Evolutionary conservation across 2,797 vertebrate genomes (phyloP).

Genomic region (Oreochromis mossambicus): DNA sequence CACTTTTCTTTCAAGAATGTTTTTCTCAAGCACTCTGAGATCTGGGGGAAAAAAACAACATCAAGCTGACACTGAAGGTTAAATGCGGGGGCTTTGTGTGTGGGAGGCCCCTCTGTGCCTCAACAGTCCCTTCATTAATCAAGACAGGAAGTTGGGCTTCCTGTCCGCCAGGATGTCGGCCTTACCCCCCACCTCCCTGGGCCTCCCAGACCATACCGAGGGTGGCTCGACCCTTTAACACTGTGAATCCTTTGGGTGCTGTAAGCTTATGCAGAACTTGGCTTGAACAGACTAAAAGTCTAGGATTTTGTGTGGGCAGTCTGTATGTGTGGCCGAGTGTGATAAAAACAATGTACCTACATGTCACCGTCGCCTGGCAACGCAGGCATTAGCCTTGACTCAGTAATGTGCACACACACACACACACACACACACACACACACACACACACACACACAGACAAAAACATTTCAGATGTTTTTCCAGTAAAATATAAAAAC

Average conservation of each 20-base stretch:
- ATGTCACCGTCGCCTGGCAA: slow-evolving; percentile 72
- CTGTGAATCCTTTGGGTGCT: slow-evolving; percentile 55
- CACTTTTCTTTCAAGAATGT: background rate
- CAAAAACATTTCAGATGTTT: background rate
- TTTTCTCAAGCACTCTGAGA: slow-evolving; percentile 2
- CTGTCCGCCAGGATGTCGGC: slow-evolving; percentile 65
- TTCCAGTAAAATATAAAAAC: background rate
- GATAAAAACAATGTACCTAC: slow-evolving; percentile 63
- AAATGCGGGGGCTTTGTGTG: slow-evolving; percentile 52
- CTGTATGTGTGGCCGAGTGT: slow-evolving; percentile 45
- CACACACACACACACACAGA: no score
- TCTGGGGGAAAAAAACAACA: background rate
- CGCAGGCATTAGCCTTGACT: slow-evolving; percentile 30
- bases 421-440: background rate
- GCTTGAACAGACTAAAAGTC: slow-evolving; percentile 16
- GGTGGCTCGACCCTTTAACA: slow-evolving; percentile 34
- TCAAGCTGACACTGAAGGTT: slow-evolving; percentile 19
- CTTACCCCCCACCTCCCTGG: slow-evolving; percentile 10
- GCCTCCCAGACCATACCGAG: background rate
- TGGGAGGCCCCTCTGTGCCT: slow-evolving; percentile 46
- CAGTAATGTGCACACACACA: background rate
- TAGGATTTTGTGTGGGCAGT: slow-evolving; percentile 47
- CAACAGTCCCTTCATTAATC: slow-evolving; percentile 67
- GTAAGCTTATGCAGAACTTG: slow-evolving; percentile 43
- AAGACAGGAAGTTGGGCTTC: slow-evolving; percentile 74